Conservation (phyloP, 2,113 vertebrate species). For the Beaufortia kweichowensis region DNA sequence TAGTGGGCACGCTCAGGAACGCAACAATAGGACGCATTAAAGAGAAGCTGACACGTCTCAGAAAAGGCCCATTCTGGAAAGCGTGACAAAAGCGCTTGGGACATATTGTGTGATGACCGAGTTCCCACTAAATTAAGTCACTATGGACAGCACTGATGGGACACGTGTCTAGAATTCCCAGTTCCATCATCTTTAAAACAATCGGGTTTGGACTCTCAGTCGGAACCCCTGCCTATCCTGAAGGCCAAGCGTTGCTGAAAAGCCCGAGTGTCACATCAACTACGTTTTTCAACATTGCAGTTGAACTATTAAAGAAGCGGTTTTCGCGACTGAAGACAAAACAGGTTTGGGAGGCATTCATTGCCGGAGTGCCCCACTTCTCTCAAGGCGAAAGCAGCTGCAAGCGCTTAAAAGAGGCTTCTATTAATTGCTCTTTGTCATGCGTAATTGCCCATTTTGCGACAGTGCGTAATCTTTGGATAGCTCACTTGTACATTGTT, state of each 20-base stretch:
- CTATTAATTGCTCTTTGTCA: constrained; percentile 98
- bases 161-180: constrained; percentile 54
- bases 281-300: constrained; percentile 53
- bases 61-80: constrained; percentile 55
- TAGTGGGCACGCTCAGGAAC: constrained; percentile 50
- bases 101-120: constrained; percentile 55
- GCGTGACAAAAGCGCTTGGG: constrained; percentile 52
- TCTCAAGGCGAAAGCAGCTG: constrained; percentile 93
- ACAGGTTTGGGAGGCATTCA: constrained; percentile 71
- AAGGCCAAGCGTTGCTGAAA: constrained; percentile 25
- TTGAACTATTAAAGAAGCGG: constrained; percentile 62
- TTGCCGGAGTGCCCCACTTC: constrained; percentile 82
- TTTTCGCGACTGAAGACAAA: constrained; percentile 64
- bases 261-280: constrained; percentile 41
- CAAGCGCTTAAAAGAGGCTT: constrained; percentile 86
- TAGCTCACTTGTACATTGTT: constrained; percentile 18
- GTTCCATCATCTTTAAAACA: constrained; percentile 38
- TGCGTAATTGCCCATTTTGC: constrained; percentile 83
- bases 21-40: constrained; percentile 56
- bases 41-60: constrained; percentile 60
- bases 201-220: constrained; percentile 9
- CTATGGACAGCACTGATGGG: constrained; percentile 46
- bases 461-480: constrained; percentile 54
- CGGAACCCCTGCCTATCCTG: background rate
- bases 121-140: constrained; percentile 51